Evolutionary conservation across 2,113 vertebrate species (phyloP), one percentile per base, ranked within the genome.

Genomic region (Lates calcarifer): DNA sequence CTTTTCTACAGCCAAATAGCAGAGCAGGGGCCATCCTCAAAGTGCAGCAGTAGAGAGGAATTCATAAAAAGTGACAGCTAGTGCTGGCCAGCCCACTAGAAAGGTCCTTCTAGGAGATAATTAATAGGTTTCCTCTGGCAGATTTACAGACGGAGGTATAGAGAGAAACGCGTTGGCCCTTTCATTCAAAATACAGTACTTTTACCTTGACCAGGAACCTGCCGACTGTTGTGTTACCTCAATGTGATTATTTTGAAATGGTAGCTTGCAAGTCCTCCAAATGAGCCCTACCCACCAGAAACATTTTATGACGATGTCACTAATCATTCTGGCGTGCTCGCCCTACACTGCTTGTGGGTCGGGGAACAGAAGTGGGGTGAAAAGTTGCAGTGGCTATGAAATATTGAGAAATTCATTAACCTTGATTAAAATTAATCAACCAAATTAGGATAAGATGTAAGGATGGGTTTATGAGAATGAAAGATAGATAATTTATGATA

Each of bases 21-120:
- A 66, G 68, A 88, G 47, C 75, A 79, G 24, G 77, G 56, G 56
- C 73, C 49, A 66, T 78, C 60, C 41, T 74, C 74, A 89, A 83
- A 85, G 81, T 69, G 74, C 80, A 83, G 49, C 67, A 77, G 77
- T 45, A 75, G 75, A 79, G 75, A 77, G 51, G 57, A 71, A 88
- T 74, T 84, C 67, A 91, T 90, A 84, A 86, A 91, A 90, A 81
- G 55, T 87, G 84, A 90, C 81, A 88, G 87, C 74, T 60, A 74
- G 74, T 79, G 33, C 82, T 85, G 88, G 86, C 71, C 65, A 63
- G 78, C 71, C 58, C 22, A 60, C 81, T 71, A 60, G 37, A 64
- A 87, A 88, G 73, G 73, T 86, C 86, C 81, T 85, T 91, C 85
- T 85, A 74, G 71, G 63, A 80, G 74, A 89, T 89, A 88, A 92